Percentiles rank a stretch among this genome's conserved stretches.
These are phyloP conservation scores for Puma concolor DNA, from an alignment of 2,113 vertebrate genomes.

Conservation along the genomic window DNA sequence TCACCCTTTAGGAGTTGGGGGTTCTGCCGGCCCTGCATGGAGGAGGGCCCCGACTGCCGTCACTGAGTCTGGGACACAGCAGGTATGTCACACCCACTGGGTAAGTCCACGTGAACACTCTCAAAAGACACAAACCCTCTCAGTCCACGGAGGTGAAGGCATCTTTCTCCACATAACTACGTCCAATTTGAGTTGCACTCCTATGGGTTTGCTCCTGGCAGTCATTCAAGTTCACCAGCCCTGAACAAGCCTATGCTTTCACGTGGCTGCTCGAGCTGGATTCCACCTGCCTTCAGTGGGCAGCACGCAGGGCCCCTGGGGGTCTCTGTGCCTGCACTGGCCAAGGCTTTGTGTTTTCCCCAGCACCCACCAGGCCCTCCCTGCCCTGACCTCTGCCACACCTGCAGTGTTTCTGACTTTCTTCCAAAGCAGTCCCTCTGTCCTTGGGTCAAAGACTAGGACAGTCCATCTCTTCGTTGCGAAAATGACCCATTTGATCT, in stretches of 20 bases:
- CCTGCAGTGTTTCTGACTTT: background rate
- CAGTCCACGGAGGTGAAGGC: slow-evolving; percentile 31
- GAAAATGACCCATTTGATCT: background rate
- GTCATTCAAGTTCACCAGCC: background rate
- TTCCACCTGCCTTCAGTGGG: slow-evolving; percentile 33
- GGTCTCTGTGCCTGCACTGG: accelerated
- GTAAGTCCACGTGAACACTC: background rate
- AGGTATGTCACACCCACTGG: background rate
- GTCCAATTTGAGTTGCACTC: slow-evolving; percentile 37
- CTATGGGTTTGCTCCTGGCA: background rate
- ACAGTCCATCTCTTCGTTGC: background rate
- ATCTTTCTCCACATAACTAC: slow-evolving; percentile 41
- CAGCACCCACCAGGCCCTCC: background rate
- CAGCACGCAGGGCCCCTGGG: background rate
- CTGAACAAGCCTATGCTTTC: slow-evolving; percentile 24
- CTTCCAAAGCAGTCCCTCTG: background rate
- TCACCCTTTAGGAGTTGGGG: background rate
- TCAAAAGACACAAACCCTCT: background rate
- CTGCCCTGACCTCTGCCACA: background rate
- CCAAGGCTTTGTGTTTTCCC: background rate
- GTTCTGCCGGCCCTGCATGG: background rate
- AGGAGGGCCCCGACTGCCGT: background rate
- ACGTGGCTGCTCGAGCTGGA: background rate
- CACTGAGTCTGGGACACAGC: background rate
- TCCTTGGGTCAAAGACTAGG: background rate